phyloP scores from a whole-genome alignment of 2,797 vertebrate genomes.

The Malurus splendens region DNA sequence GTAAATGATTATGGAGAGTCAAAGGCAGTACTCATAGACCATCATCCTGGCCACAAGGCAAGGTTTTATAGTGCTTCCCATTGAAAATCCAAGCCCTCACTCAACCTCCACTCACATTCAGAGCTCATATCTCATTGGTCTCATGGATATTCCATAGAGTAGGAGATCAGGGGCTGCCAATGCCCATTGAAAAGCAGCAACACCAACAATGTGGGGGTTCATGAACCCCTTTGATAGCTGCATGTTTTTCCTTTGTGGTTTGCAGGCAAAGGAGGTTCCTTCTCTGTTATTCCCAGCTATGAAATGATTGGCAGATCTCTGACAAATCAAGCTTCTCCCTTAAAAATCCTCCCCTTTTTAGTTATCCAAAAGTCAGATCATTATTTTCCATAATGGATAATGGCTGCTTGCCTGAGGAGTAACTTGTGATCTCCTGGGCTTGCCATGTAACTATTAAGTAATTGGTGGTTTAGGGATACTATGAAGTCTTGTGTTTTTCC shows the following conservation, averaged over 20 bases:
- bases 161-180: neutral
- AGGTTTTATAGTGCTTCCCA: neutral
- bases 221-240: neutral
- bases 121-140: neutral
- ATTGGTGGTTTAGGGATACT: conserved; percentile 32
- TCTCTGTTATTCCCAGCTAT: neutral
- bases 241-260: conserved; percentile 10
- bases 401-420: neutral
- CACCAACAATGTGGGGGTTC: neutral
- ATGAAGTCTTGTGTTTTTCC: neutral
- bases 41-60: neutral
- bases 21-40: neutral
- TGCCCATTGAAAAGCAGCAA: neutral
- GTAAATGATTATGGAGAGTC: neutral
- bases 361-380: conserved; percentile 22
- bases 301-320: neutral
- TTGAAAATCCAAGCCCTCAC: neutral
- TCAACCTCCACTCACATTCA: neutral
- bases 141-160: neutral
- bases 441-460: conserved; percentile 4
- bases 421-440: neutral
- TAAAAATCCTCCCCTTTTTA: neutral
- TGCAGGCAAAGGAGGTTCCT: neutral
- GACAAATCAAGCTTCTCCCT: neutral
- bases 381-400: conserved; percentile 17